Evolutionary conservation across 2,888 invertebrate genomes (phyloP).

Genomic region (Megaustenia siamemsis): DNA sequence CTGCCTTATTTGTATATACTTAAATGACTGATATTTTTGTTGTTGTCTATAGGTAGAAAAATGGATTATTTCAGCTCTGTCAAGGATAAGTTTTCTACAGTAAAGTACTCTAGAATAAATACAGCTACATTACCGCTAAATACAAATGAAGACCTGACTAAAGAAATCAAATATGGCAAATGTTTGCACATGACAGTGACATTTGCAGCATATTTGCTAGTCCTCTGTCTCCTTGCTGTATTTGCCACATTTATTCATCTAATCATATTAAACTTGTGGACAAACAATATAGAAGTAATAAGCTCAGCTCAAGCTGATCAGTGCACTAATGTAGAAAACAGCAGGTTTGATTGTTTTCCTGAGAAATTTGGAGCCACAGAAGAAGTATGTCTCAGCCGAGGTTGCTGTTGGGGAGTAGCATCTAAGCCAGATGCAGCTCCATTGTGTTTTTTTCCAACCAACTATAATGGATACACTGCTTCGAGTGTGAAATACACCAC

Average conservation of each 20-base stretch:
- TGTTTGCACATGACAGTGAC: not conserved
- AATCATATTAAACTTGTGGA: not conserved
- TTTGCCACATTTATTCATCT: not conserved
- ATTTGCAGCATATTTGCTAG: not conserved
- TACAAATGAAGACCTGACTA: not conserved
- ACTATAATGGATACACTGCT: slow-evolving; percentile 50
- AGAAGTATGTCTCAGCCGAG: slow-evolving; percentile 48
- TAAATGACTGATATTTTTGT: not conserved
- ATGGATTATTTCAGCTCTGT: slow-evolving; percentile 18
- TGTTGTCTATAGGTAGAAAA: not conserved
- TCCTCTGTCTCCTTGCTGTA: slow-evolving; percentile 6
- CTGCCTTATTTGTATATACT: not conserved
- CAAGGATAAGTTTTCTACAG: not conserved
- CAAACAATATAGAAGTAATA: not conserved
- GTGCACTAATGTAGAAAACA: slow-evolving; percentile 37
- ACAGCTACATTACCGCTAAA: not conserved
- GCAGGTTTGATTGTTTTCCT: slow-evolving; percentile 60
- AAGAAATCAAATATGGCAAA: not conserved
- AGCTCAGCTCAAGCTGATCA: slow-evolving; percentile 5
- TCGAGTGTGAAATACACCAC: slow-evolving; percentile 5
- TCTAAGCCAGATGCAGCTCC: slow-evolving; percentile 45
- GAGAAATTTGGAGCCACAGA: slow-evolving; percentile 50
- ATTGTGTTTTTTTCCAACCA: slow-evolving; percentile 56
- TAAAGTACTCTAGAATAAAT: slow-evolving; percentile 18
- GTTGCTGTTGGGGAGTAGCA: slow-evolving; percentile 55